Conservation (phyloP, 2,113 vertebrate species). For the Ciconia maguari region DNA sequence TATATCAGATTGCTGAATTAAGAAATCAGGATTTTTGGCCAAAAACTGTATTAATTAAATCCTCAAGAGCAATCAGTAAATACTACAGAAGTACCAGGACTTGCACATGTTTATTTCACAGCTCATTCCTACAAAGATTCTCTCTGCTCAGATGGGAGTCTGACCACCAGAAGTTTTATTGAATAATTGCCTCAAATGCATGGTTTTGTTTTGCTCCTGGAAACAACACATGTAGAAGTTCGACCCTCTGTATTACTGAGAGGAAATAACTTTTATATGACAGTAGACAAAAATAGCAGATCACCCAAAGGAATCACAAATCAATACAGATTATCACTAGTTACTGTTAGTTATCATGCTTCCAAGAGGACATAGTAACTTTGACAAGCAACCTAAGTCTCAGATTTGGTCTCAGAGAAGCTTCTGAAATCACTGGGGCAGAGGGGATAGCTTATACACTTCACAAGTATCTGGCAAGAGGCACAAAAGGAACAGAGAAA, state of each 20-base stretch:
- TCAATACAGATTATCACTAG: not conserved
- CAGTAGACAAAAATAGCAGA: not conserved
- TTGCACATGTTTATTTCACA: not conserved
- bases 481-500: not conserved
- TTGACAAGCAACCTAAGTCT: not conserved
- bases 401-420: not conserved
- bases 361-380: not conserved
- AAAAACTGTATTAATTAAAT: not conserved
- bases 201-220: not conserved
- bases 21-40: not conserved
- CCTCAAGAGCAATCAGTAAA: not conserved
- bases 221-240: not conserved
- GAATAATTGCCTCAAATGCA: not conserved
- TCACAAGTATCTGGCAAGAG: not conserved
- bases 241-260: not conserved
- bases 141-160: not conserved
- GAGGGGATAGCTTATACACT: not conserved
- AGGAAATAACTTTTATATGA: not conserved
- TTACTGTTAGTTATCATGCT: not conserved
- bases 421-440: not conserved
- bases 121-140: not conserved
- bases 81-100: not conserved
- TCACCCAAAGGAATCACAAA: not conserved
- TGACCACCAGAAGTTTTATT: not conserved
- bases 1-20: not conserved